These are phyloP conservation scores for Oriolus oriolus DNA, from an alignment of 2,113 vertebrate species.

Conservation along the genomic window DNA sequence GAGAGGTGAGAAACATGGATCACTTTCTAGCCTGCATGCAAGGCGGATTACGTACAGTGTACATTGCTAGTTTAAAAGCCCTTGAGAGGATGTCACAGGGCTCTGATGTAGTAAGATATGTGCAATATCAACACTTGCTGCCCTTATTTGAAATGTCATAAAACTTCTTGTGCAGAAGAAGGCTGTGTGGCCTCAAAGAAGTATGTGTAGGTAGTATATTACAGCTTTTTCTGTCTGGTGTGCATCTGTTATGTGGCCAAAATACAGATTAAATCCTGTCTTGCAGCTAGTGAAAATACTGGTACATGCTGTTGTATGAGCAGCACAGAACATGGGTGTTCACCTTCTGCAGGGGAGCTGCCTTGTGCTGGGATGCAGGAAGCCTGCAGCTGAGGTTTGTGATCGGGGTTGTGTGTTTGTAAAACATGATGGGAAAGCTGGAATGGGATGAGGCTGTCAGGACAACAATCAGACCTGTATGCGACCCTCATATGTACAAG, in stretches of 20 bases:
- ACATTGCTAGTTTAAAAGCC: slow-evolving; percentile 31
- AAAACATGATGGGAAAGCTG: neutral
- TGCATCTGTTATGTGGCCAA: neutral
- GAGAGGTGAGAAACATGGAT: neutral
- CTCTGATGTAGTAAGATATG: neutral
- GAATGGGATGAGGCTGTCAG: neutral
- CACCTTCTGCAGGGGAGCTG: neutral
- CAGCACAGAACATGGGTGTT: neutral
- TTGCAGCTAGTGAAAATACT: neutral
- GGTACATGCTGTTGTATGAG: neutral
- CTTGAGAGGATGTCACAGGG: neutral
- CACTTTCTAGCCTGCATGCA: slow-evolving; percentile 25
- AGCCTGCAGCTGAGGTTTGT: neutral
- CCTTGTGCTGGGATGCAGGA: neutral
- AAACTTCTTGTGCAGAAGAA: neutral
- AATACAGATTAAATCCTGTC: neutral
- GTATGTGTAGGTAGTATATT: neutral
- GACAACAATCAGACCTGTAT: neutral
- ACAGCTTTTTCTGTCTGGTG: neutral
- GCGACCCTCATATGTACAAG: neutral
- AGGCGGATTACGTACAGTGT: neutral
- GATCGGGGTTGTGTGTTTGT: neutral
- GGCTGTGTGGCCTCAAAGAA: neutral
- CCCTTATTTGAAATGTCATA: neutral
- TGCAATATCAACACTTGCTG: neutral